Conservation (phyloP, 2,888 invertebrate genomes). For the Cepaea hortensis region DNA sequence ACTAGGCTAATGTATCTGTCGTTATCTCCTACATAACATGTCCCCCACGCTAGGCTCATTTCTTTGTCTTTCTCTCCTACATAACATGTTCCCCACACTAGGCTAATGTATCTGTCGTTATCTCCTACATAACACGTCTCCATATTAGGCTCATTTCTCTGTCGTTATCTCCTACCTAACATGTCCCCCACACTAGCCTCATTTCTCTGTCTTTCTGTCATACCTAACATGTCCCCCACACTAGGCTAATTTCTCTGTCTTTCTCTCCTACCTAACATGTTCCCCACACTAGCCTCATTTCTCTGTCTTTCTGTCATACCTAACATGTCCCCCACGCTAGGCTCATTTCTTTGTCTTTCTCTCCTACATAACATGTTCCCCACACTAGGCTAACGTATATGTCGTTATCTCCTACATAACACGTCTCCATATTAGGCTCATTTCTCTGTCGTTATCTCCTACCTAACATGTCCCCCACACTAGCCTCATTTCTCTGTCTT, state of each 20-base stretch:
- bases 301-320: not conserved
- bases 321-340: too few species aligned
- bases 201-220: not conserved
- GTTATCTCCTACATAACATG: too few species aligned
- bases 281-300: too few species aligned
- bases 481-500: not conserved
- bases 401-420: not conserved
- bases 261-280: not conserved
- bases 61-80: not conserved
- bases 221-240: too few species aligned
- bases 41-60: too few species aligned
- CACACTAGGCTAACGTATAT: too few species aligned
- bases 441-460: not conserved
- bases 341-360: not conserved
- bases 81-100: too few species aligned
- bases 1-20: not conserved
- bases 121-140: not conserved
- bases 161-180: not conserved
- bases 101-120: too few species aligned
- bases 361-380: not conserved
- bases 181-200: not conserved
- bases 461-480: not conserved
- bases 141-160: not conserved
- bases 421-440: not conserved
- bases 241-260: not conserved